Conservation (phyloP, 2,888 invertebrate species). For the Monoplex corrugatus region DNA sequence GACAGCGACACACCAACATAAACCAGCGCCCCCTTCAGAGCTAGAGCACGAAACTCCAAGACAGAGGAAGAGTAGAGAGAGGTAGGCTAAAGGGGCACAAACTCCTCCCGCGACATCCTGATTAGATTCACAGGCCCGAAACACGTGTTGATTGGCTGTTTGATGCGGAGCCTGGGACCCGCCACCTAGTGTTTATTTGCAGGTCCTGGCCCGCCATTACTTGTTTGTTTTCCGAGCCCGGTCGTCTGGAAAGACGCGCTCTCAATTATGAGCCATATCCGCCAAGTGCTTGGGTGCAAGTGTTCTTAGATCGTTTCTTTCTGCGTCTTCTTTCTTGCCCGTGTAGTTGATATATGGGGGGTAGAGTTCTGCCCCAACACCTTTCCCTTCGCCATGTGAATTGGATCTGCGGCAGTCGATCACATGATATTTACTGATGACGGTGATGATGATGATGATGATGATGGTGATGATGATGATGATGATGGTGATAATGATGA, state of each 20-base stretch:
- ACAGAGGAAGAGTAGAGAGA: no score
- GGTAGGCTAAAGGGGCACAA: no score
- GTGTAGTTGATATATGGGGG: no score
- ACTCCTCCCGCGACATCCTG: not conserved
- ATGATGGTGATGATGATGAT: no score
- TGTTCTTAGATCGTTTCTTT: not conserved
- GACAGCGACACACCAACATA: no score
- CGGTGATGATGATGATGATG: no score
- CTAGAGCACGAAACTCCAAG: no score
- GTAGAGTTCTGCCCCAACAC: not conserved
- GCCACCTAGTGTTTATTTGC: slow-evolving; percentile 36
- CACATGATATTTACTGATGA: no score
- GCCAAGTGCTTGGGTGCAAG: not conserved
- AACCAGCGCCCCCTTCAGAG: no score
- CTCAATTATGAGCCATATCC: not conserved
- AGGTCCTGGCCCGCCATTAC: slow-evolving; percentile 28
- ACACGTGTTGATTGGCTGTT: slow-evolving; percentile 41
- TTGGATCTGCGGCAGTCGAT: no score
- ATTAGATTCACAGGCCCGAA: slow-evolving; percentile 10
- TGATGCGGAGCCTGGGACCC: slow-evolving; percentile 32
- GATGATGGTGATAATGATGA: no score
- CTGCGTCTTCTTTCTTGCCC: not conserved
- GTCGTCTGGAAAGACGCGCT: not conserved
- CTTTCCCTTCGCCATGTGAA: no score
- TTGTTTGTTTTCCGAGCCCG: slow-evolving; percentile 20